Conservation (phyloP, 2,797 vertebrate species). For the Aviceda leuphotes region DNA sequence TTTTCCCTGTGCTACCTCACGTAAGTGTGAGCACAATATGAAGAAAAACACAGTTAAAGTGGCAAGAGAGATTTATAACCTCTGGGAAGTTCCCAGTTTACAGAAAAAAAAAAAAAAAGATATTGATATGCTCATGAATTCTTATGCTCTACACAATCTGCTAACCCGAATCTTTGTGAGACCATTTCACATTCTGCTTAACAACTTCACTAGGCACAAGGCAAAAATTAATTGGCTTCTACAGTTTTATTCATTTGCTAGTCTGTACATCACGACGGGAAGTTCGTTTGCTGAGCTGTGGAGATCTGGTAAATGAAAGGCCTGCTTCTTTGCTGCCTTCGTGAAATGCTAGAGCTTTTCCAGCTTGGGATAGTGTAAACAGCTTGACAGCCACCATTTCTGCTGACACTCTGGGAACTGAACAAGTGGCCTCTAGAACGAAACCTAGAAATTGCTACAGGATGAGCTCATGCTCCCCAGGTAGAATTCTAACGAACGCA, state of each 20-base stretch:
- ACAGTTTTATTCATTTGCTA: not conserved
- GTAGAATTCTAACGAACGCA: not conserved
- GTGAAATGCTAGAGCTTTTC: not conserved
- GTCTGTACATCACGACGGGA: fast-evolving
- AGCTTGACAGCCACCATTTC: not conserved
- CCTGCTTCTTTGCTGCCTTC: not conserved
- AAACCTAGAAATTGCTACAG: not conserved
- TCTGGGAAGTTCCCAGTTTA: not conserved
- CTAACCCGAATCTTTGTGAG: not conserved
- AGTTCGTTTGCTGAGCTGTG: not conserved
- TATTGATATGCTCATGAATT: not conserved
- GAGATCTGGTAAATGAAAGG: not conserved
- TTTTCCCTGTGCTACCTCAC: fast-evolving
- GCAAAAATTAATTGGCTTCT: not conserved
- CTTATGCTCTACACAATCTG: not conserved
- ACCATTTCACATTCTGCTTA: not conserved
- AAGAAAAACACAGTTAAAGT: not conserved
- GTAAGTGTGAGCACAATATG: fast-evolving
- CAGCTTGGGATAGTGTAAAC: not conserved
- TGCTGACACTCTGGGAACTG: not conserved
- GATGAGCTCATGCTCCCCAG: not conserved
- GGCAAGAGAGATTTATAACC: not conserved
- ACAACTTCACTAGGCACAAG: not conserved
- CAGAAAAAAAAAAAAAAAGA: not conserved
- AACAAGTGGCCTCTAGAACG: not conserved